Evolutionary conservation across 2,113 vertebrate species (phyloP).

Genomic region (Litocranius walleri): DNA sequence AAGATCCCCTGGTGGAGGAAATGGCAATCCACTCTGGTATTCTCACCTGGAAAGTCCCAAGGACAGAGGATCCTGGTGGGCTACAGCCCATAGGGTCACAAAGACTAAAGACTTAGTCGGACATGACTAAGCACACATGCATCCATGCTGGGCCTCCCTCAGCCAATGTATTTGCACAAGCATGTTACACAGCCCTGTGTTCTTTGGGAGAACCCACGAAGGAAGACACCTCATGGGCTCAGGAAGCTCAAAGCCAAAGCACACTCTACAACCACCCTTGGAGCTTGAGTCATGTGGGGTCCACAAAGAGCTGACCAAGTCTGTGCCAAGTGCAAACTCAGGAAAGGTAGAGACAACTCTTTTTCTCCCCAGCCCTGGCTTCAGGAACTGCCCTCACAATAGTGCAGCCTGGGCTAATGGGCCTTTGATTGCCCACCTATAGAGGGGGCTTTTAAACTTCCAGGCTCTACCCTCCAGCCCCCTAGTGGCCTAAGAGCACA

Average conservation of each 20-base stretch:
- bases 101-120: background rate
- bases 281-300: background rate
- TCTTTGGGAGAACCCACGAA: background rate
- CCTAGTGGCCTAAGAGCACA: background rate
- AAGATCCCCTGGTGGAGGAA: background rate
- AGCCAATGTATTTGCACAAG: background rate
- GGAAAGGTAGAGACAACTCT: background rate
- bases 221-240: background rate
- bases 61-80: background rate
- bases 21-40: background rate
- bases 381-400: background rate
- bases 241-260: background rate
- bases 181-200: background rate
- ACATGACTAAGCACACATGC: background rate
- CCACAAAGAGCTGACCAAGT: background rate
- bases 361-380: background rate
- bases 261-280: background rate
- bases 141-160: background rate
- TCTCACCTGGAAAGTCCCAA: background rate
- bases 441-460: background rate
- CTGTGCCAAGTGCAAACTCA: background rate
- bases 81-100: background rate
- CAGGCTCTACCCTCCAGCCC: background rate
- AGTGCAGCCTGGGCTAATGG: background rate
- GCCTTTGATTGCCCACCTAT: background rate